phyloP scores from a whole-genome alignment of 2,888 invertebrate genomes.

The Erannis defoliaria region DNA sequence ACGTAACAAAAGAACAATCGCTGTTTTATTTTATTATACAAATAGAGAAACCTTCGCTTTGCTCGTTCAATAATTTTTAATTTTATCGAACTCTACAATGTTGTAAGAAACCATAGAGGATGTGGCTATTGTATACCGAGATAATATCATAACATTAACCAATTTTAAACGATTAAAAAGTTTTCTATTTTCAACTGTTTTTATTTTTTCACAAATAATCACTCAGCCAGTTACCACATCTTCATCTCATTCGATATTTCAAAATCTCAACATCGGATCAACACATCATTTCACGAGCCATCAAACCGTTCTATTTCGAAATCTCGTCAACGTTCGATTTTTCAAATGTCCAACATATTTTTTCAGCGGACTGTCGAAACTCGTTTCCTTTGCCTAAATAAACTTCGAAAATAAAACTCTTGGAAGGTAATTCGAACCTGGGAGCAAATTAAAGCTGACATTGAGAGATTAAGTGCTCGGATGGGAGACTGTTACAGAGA shows the following conservation, averaged over 20 bases:
- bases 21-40: too few species aligned
- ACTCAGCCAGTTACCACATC: neutral
- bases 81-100: too few species aligned
- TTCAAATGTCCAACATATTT: conserved; percentile 58
- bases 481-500: neutral
- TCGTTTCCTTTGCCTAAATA: conserved; percentile 72
- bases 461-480: conserved; percentile 80
- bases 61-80: too few species aligned
- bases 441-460: conserved; percentile 84
- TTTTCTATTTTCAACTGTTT: conserved; percentile 5
- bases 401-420: conserved; percentile 80
- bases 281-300: conserved; percentile 28
- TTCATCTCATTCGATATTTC: conserved; percentile 19
- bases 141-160: neutral
- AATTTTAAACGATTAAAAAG: neutral
- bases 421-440: conserved; percentile 81
- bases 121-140: too few species aligned
- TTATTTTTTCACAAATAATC: neutral
- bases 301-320: conserved; percentile 37
- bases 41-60: too few species aligned
- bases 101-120: too few species aligned
- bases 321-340: conserved; percentile 39
- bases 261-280: conserved; percentile 25
- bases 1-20: too few species aligned
- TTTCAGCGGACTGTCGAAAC: conserved; percentile 73